A percentile compares a stretch with the other conserved stretches of the same genome.
Conservation (phyloP, 1,140 invertebrate species). For the Laodelphax striatellus region DNA sequence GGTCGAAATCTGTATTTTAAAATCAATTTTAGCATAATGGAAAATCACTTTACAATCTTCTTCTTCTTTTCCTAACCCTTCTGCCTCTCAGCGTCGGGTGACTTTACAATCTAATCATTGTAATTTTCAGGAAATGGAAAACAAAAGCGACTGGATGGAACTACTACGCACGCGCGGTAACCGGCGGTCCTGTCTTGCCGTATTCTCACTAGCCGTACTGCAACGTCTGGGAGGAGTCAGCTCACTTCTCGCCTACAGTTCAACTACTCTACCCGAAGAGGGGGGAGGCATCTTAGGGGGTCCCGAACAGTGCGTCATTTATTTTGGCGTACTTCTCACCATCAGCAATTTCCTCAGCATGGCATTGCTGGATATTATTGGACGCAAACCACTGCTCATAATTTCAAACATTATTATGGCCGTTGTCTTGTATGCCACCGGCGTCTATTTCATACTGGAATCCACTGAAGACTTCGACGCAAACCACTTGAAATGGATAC, state of each 20-base stretch:
- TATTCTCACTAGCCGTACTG: slow-evolving; percentile 7
- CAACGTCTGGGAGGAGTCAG: slow-evolving; percentile 16
- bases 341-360: slow-evolving; percentile 34
- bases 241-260: slow-evolving; percentile 17
- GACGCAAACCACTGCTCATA: slow-evolving; percentile 40
- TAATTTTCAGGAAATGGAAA: slow-evolving; percentile 13
- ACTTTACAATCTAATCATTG: too few relatives aligned
- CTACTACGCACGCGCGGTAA: slow-evolving; percentile 12
- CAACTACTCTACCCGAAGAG: slow-evolving; percentile 25
- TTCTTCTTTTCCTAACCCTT: too few relatives aligned
- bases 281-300: slow-evolving; percentile 2
- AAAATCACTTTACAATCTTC: too few relatives aligned
- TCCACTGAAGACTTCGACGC: background rate
- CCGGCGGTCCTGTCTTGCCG: slow-evolving; percentile 10
- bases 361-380: slow-evolving; percentile 34
- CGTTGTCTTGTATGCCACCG: slow-evolving; percentile 13
- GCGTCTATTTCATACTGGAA: slow-evolving; percentile 23
- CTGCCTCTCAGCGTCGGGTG: too few relatives aligned
- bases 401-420: slow-evolving; percentile 27
- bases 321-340: slow-evolving; percentile 23
- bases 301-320: slow-evolving; percentile 16
- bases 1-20: too few relatives aligned
- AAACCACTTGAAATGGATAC: slow-evolving; percentile 16
- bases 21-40: too few relatives aligned
- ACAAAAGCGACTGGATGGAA: slow-evolving; percentile 11